A percentile compares a stretch with the other conserved stretches of the same genome.
phyloP scores from a whole-genome alignment of 2,888 invertebrate species.

The Stramonita haemastoma region DNA sequence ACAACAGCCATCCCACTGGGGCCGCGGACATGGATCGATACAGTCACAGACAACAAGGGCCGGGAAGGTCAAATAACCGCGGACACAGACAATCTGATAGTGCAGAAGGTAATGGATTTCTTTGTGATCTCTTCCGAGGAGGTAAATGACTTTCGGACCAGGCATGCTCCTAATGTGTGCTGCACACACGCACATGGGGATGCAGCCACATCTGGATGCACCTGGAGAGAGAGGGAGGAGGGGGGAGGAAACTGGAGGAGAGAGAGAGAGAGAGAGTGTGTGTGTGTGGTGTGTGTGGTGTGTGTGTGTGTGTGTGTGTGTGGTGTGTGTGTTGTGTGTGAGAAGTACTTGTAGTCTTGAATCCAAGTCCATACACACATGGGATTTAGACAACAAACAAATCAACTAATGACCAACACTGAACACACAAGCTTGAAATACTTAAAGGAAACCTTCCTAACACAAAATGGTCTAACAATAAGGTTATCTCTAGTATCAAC shows the following conservation, averaged over 20 bases:
- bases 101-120: neutral
- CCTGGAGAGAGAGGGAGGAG: no score
- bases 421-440: no score
- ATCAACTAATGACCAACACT: no score
- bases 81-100: conserved; percentile 12
- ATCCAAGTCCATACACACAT: no score
- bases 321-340: neutral
- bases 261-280: neutral
- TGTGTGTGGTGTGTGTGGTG: neutral
- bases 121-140: neutral
- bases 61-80: neutral
- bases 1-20: conserved; percentile 8
- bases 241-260: neutral
- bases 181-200: neutral
- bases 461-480: no score
- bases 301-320: conserved; percentile 1
- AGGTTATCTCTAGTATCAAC: no score
- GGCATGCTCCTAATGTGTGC: neutral
- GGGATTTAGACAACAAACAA: no score
- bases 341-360: neutral
- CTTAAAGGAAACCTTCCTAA: no score
- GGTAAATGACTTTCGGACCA: neutral
- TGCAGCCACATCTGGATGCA: neutral
- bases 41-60: neutral
- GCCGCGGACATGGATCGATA: neutral